phyloP scores from a whole-genome alignment of 2,797 vertebrate species.

The Margarornis squamiger region DNA sequence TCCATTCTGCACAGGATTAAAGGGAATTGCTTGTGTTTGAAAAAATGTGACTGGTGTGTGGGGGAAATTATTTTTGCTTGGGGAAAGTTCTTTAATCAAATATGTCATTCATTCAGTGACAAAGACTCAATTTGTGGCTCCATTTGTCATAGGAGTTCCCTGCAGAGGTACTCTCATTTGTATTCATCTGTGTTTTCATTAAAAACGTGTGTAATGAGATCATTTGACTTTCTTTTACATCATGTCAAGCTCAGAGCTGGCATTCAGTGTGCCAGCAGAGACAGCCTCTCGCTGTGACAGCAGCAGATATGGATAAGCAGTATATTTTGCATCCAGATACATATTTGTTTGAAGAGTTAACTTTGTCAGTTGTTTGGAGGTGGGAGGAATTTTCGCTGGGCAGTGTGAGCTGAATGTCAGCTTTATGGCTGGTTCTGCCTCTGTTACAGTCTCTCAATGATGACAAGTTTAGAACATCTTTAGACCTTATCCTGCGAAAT shows the following conservation, averaged over 20 bases:
- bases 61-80: slow-evolving; percentile 13
- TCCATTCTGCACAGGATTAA: background rate
- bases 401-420: rapidly evolving
- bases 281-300: background rate
- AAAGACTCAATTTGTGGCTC: background rate
- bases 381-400: background rate
- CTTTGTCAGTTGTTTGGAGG: background rate
- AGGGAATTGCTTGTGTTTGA: background rate
- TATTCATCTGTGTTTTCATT: slow-evolving; percentile 22
- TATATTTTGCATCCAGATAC: background rate
- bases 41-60: background rate
- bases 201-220: slow-evolving; percentile 36
- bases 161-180: slow-evolving; percentile 27
- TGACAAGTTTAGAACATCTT: background rate
- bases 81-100: slow-evolving; percentile 32
- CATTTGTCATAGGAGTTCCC: slow-evolving; percentile 28
- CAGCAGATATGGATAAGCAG: rapidly evolving
- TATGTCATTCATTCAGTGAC: slow-evolving; percentile 23
- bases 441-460: background rate
- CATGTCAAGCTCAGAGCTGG: slow-evolving; percentile 6
- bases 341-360: background rate
- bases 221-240: slow-evolving; percentile 32
- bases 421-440: background rate
- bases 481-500: background rate
- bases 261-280: background rate